phyloP scores from a whole-genome alignment of 2,888 invertebrate species.

The Hypselothyrea guttata region DNA sequence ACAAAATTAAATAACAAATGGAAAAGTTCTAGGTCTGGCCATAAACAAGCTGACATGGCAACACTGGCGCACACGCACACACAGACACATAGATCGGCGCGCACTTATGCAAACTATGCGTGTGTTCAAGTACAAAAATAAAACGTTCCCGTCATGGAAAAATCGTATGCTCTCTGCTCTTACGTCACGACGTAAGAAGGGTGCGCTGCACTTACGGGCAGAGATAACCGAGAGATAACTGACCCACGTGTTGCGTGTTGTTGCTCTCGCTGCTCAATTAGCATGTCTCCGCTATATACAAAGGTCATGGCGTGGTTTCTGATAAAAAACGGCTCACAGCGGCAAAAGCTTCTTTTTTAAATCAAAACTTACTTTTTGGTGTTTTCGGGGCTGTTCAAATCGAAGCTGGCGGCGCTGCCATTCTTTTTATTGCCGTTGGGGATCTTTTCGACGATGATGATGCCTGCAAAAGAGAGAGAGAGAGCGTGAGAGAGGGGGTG shows the following conservation, averaged over 20 bases:
- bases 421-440: slow-evolving; percentile 87
- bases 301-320: slow-evolving; percentile 34
- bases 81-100: slow-evolving; percentile 1
- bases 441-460: slow-evolving; percentile 89
- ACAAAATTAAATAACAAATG: no score
- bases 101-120: slow-evolving; percentile 49
- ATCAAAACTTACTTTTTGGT: slow-evolving; percentile 84
- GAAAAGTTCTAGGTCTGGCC: no score
- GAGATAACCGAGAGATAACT: slow-evolving; percentile 61
- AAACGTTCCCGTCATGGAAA: slow-evolving; percentile 50
- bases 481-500: no score
- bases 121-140: slow-evolving; percentile 38
- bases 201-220: slow-evolving; percentile 23
- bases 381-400: slow-evolving; percentile 87
- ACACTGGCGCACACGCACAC: neutral
- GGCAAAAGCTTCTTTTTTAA: no score
- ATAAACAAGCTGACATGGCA: no score
- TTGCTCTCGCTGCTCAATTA: slow-evolving; percentile 47
- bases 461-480: slow-evolving; percentile 90
- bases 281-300: slow-evolving; percentile 55
- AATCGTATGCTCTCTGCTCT: slow-evolving; percentile 21
- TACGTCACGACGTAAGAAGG: slow-evolving; percentile 59
- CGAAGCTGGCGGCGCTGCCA: slow-evolving; percentile 81
- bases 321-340: slow-evolving; percentile 44
- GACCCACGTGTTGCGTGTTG: slow-evolving; percentile 61